Conservation (phyloP, 35 echinoderm and acorn worm genomes). For the Diadema setosum region DNA sequence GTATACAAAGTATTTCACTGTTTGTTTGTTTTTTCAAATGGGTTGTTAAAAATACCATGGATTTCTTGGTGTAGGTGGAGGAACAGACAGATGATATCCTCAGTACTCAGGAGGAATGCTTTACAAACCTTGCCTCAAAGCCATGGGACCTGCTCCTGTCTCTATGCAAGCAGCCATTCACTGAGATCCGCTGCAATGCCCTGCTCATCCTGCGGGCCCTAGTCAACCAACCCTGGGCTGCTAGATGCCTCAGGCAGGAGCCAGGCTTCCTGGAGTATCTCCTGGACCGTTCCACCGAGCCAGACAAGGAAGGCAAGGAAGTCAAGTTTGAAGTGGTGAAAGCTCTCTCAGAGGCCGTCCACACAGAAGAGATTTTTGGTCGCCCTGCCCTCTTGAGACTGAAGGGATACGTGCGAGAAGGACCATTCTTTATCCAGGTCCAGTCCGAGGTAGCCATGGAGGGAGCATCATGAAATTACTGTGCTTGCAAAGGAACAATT, state of each 20-base stretch:
- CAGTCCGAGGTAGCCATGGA: slow-evolving; percentile 80
- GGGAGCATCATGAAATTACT: slow-evolving; percentile 13
- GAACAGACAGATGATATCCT: slow-evolving; percentile 70
- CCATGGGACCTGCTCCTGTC: slow-evolving; percentile 55
- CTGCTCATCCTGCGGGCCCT: slow-evolving; percentile 49
- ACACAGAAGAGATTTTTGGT: slow-evolving; percentile 55
- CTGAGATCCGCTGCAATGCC: slow-evolving; percentile 64
- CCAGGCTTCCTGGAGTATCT: slow-evolving; percentile 81
- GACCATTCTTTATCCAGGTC: slow-evolving; percentile 69
- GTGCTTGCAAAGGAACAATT: too few species aligned
- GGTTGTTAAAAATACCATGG: too few species aligned
- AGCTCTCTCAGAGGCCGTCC: slow-evolving; percentile 42
- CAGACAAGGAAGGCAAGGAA: slow-evolving; percentile 73
- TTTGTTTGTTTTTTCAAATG: too few species aligned
- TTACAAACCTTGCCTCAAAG: slow-evolving; percentile 28
- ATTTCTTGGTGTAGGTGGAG: slow-evolving; percentile 68
- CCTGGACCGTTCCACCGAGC: slow-evolving; percentile 70
- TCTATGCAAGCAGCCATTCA: slow-evolving; percentile 80
- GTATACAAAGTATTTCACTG: too few species aligned
- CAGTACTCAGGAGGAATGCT: slow-evolving; percentile 68
- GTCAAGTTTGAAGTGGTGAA: slow-evolving; percentile 70
- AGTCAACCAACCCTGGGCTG: slow-evolving; percentile 68
- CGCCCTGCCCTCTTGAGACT: slow-evolving; percentile 66
- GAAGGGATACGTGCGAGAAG: slow-evolving; percentile 66
- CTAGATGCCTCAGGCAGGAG: slow-evolving; percentile 21